phyloP scores from a whole-genome alignment of 2,797 vertebrate species.

The Aldrovandia affinis region DNA sequence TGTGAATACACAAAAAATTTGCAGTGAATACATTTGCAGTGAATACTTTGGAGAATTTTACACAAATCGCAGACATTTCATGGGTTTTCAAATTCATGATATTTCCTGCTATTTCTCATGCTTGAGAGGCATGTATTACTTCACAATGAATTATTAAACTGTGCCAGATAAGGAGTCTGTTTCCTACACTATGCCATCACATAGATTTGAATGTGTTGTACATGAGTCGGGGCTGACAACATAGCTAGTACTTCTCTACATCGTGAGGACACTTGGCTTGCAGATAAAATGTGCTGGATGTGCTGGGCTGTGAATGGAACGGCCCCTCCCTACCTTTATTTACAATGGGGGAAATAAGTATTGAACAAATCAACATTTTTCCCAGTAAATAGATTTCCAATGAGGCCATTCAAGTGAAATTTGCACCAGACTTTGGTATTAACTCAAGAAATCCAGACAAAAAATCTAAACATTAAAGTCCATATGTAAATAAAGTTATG shows the following conservation, averaged over 20 bases:
- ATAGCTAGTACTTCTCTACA: background rate
- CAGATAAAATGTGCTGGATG: background rate
- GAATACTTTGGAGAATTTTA: slow-evolving; percentile 65
- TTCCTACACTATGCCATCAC: slow-evolving; percentile 69
- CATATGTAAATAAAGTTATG: too few species aligned
- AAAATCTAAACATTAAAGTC: too few species aligned
- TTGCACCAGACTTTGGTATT: too few species aligned
- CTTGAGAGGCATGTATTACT: slow-evolving; percentile 76
- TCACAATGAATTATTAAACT: slow-evolving; percentile 82
- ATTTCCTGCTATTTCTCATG: slow-evolving; percentile 70
- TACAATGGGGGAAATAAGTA: too few species aligned
- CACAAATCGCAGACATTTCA: slow-evolving; percentile 76
- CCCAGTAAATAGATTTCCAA: too few species aligned
- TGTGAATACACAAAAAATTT: too few species aligned
- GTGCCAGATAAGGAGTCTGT: slow-evolving; percentile 67
- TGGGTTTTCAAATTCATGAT: slow-evolving; percentile 76
- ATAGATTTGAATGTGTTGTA: slow-evolving; percentile 69
- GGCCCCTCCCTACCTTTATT: too few species aligned
- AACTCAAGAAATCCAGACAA: too few species aligned
- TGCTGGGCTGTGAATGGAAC: background rate
- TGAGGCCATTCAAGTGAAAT: too few species aligned
- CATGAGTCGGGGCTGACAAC: slow-evolving; percentile 70
- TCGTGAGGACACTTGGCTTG: background rate
- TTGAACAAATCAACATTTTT: too few species aligned
- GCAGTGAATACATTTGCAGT: too few species aligned